Evolutionary conservation across 1,140 invertebrate genomes (phyloP).

Genomic region (Magallana angulata): DNA sequence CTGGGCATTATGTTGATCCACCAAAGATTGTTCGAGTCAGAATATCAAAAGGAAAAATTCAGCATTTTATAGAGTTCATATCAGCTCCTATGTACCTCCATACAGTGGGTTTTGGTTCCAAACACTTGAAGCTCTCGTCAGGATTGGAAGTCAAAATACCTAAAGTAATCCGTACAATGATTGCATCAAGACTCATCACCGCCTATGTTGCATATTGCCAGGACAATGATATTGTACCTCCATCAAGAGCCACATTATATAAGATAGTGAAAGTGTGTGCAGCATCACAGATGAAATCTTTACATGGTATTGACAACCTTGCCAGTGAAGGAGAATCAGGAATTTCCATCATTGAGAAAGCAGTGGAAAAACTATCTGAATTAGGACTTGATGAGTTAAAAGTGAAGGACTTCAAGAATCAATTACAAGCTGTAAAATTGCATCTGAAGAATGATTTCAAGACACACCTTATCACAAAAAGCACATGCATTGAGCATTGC

Average conservation of each 20-base stretch:
- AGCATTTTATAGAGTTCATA: constrained; percentile 44
- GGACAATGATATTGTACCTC: constrained; percentile 10
- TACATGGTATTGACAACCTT: too few relatives aligned
- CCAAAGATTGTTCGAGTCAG: constrained; percentile 32
- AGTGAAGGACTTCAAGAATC: too few relatives aligned
- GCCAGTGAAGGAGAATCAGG: too few relatives aligned
- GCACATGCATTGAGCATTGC: too few relatives aligned
- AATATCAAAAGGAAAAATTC: constrained; percentile 26
- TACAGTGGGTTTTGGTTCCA: constrained; percentile 43
- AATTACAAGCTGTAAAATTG: too few relatives aligned
- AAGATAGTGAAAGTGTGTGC: constrained; percentile 43
- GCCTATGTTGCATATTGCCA: constrained; percentile 38
- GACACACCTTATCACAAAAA: too few relatives aligned
- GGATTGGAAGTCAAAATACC: constrained; percentile 47
- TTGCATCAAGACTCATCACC: constrained; percentile 43
- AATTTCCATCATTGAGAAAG: too few relatives aligned
- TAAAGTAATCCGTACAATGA: constrained; percentile 48
- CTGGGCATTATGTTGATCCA: constrained; percentile 23
- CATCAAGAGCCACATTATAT: constrained; percentile 41
- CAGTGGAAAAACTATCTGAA: too few relatives aligned
- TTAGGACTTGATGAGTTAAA: too few relatives aligned
- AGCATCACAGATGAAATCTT: too few relatives aligned
- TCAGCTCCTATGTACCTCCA: constrained; percentile 41
- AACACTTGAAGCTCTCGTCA: constrained; percentile 43
- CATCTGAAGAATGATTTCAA: too few relatives aligned